Conservation (phyloP, 2,797 vertebrate species). For the Champsocephalus gunnari region DNA sequence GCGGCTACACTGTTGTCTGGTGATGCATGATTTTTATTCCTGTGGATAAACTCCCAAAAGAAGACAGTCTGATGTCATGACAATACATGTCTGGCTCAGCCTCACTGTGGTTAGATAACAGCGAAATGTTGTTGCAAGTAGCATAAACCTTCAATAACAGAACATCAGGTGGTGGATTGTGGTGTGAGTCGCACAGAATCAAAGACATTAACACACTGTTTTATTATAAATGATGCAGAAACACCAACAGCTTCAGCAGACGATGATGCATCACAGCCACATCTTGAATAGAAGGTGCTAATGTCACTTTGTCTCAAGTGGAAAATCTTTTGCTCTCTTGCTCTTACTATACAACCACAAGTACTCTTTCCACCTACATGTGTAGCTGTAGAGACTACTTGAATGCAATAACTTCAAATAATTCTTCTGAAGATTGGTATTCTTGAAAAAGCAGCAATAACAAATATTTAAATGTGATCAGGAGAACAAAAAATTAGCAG, state of each 20-base stretch:
- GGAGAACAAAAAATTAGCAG: slow-evolving; percentile 7
- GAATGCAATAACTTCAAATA: too few species aligned
- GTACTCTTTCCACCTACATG: slow-evolving; percentile 9
- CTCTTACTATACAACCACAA: slow-evolving; percentile 17
- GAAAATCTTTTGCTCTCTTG: slow-evolving; percentile 7
- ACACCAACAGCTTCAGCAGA: slow-evolving; percentile 2
- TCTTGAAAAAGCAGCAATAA: slow-evolving; percentile 1
- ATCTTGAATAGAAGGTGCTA: slow-evolving; percentile 37
- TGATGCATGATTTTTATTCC: slow-evolving; percentile 44
- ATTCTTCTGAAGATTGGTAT: not conserved
- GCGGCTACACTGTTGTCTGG: slow-evolving; percentile 39
- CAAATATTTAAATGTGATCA: slow-evolving; percentile 3
- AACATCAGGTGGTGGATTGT: slow-evolving; percentile 37
- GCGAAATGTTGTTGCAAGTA: slow-evolving; percentile 20
- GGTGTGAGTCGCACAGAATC: slow-evolving; percentile 28
- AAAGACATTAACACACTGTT: slow-evolving; percentile 38
- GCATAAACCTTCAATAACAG: slow-evolving; percentile 35
- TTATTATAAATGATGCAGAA: slow-evolving; percentile 44
- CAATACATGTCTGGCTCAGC: slow-evolving; percentile 64
- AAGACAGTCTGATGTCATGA: slow-evolving; percentile 54
- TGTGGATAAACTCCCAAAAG: slow-evolving; percentile 44
- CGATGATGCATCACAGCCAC: slow-evolving; percentile 26
- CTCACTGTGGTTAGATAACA: slow-evolving; percentile 29
- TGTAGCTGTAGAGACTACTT: slow-evolving; percentile 3
- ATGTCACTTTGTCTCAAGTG: slow-evolving; percentile 39